phyloP scores from a whole-genome alignment of 2,797 vertebrate species.

The Rhabdomys pumilio region DNA sequence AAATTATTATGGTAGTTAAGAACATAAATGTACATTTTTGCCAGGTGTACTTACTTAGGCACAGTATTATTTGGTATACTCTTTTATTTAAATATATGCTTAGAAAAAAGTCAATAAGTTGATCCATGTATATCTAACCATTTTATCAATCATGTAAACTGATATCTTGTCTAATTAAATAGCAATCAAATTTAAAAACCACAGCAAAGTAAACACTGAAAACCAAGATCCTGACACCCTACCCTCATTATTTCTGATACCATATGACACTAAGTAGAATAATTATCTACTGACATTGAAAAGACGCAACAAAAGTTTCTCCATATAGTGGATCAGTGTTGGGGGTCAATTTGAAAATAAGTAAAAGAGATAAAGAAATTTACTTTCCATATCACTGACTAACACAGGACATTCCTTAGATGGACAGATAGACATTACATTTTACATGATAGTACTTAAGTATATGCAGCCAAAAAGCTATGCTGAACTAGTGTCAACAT shows the following conservation, averaged over 20 bases:
- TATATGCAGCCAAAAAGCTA: neutral
- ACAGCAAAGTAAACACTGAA: neutral
- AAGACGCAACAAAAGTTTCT: neutral
- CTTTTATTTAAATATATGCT: no score
- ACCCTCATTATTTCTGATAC: neutral
- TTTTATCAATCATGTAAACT: neutral
- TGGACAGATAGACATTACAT: neutral
- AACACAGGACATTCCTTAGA: neutral
- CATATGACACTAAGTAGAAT: neutral
- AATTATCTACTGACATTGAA: neutral
- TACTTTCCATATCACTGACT: neutral
- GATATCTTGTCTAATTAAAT: neutral
- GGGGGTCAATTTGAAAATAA: neutral
- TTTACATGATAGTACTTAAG: neutral
- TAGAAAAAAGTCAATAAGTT: neutral
- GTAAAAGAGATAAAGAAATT: neutral
- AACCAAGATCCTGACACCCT: neutral
- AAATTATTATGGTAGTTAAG: slow-evolving; percentile 6
- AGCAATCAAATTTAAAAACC: neutral
- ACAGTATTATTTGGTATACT: neutral
- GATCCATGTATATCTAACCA: neutral
- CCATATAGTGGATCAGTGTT: neutral
- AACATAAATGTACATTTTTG: neutral
- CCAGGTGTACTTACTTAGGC: neutral
- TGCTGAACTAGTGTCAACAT: neutral